Evolutionary conservation across 2,797 vertebrate species (phyloP).

Genomic region (Propithecus deckenii): DNA sequence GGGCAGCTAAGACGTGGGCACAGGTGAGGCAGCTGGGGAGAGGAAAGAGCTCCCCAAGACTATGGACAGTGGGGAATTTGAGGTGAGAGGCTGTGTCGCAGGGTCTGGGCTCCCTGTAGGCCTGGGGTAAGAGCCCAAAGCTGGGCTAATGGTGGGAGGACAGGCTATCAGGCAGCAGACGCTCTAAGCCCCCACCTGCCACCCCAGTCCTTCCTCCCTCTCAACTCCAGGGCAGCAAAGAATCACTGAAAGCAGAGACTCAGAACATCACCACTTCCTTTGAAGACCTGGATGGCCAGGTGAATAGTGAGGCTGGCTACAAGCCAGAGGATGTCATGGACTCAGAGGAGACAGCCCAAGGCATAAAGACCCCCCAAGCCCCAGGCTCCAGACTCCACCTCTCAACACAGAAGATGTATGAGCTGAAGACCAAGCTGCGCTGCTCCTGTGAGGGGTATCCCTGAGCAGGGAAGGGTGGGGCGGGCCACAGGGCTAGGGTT

Average conservation of each 20-base stretch:
- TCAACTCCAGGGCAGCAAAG: constrained; percentile 81
- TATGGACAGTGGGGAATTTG: neutral
- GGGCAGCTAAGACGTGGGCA: neutral
- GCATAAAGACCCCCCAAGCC: accelerated
- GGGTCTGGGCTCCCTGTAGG: neutral
- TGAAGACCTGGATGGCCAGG: constrained; percentile 85
- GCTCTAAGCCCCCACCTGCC: neutral
- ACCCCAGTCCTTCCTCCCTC: neutral
- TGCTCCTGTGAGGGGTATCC: constrained; percentile 86
- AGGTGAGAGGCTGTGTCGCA: neutral
- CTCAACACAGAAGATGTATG: constrained; percentile 88
- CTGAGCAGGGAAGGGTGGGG: neutral
- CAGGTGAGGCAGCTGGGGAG: neutral
- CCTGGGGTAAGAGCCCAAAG: neutral
- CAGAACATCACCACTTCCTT: constrained; percentile 83
- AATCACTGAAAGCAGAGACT: constrained; percentile 79
- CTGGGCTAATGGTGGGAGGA: neutral
- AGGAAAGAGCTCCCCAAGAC: neutral
- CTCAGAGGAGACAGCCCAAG: accelerated
- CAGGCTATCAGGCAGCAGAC: neutral
- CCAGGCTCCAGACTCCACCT: accelerated
- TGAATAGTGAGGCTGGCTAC: constrained; percentile 85
- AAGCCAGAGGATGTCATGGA: accelerated
- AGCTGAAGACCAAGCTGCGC: constrained; percentile 87
- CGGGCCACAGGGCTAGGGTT: accelerated